phyloP scores from a whole-genome alignment of 2,888 invertebrate genomes.

The Ormia ochracea region DNA sequence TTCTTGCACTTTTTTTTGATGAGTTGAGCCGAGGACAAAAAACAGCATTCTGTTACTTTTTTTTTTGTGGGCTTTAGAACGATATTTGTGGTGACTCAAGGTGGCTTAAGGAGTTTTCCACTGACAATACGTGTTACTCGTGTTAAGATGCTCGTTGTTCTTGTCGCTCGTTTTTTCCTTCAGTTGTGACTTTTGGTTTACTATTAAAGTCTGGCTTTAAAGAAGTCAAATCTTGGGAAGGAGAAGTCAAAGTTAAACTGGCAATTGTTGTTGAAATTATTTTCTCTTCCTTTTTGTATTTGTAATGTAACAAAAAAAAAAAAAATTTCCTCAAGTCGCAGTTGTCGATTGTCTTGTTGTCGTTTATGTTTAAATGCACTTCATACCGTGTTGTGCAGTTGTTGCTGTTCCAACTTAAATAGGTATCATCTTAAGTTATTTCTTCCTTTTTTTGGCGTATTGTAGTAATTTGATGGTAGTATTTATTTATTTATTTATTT shows the following conservation, averaged over 20 bases:
- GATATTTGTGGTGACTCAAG: conserved; percentile 45
- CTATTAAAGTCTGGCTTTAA: conserved; percentile 17
- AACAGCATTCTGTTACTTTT: conserved; percentile 35
- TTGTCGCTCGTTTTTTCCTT: conserved; percentile 50
- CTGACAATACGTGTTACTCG: conserved; percentile 61
- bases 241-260: conserved; percentile 60
- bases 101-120: conserved; percentile 56
- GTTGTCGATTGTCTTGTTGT: conserved; percentile 76
- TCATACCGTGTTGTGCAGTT: conserved; percentile 66
- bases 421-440: conserved; percentile 58
- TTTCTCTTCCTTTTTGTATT: background rate
- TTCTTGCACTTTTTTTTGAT: conserved; percentile 42
- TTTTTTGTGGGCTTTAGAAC: conserved; percentile 35
- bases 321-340: conserved; percentile 49
- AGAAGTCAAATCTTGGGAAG: conserved; percentile 42
- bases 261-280: conserved; percentile 50
- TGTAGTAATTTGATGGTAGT: conserved; percentile 61
- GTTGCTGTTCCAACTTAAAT: conserved; percentile 39
- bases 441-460: conserved; percentile 41
- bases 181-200: background rate
- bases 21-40: conserved; percentile 6
- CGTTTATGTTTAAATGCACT: conserved; percentile 76
- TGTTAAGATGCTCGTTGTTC: conserved; percentile 63
- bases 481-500: conserved; percentile 57
- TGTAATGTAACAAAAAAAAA: conserved; percentile 28